A percentile compares a stretch with the other conserved stretches of the same genome.
These are phyloP conservation scores for Operophtera brumata DNA, from an alignment of 2,888 invertebrate species.

Conservation along the genomic window DNA sequence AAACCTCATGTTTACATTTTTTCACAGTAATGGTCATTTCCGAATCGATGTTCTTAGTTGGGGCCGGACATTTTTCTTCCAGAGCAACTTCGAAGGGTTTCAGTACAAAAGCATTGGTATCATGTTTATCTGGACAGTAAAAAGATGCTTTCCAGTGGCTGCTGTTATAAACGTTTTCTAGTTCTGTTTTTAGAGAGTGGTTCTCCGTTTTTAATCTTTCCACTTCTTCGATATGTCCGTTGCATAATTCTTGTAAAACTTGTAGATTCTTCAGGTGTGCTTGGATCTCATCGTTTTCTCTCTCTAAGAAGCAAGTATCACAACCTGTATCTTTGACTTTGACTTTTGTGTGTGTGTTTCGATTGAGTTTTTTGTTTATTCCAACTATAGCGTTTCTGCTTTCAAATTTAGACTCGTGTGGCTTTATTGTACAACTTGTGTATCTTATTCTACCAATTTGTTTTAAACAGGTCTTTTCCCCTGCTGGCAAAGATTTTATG, in stretches of 20 bases:
- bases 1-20: slow-evolving; percentile 63
- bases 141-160: slow-evolving; percentile 36
- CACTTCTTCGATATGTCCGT: slow-evolving; percentile 53
- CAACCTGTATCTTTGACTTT: slow-evolving; percentile 47
- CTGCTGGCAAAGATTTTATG: slow-evolving; percentile 8
- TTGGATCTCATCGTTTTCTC: slow-evolving; percentile 37
- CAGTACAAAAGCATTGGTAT: slow-evolving; percentile 37
- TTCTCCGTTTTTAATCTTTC: slow-evolving; percentile 57
- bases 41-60: slow-evolving; percentile 54
- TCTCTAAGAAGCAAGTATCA: slow-evolving; percentile 37
- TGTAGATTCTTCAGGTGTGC: slow-evolving; percentile 44
- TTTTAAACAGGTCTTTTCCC: slow-evolving; percentile 5
- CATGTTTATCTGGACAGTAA: slow-evolving; percentile 21
- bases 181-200: slow-evolving; percentile 50
- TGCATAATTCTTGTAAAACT: slow-evolving; percentile 46
- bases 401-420: slow-evolving; percentile 4
- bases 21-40: slow-evolving; percentile 74
- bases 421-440: background rate
- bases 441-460: background rate
- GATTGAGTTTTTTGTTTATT: slow-evolving; percentile 37
- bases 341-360: slow-evolving; percentile 41
- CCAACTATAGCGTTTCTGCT: background rate
- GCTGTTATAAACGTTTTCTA: slow-evolving; percentile 49
- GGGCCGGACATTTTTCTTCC: slow-evolving; percentile 34
- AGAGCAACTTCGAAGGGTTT: slow-evolving; percentile 49